Base-by-base conservation (phyloP, 1,140 invertebrate genomes). In the Caerostris darwini region DNA sequence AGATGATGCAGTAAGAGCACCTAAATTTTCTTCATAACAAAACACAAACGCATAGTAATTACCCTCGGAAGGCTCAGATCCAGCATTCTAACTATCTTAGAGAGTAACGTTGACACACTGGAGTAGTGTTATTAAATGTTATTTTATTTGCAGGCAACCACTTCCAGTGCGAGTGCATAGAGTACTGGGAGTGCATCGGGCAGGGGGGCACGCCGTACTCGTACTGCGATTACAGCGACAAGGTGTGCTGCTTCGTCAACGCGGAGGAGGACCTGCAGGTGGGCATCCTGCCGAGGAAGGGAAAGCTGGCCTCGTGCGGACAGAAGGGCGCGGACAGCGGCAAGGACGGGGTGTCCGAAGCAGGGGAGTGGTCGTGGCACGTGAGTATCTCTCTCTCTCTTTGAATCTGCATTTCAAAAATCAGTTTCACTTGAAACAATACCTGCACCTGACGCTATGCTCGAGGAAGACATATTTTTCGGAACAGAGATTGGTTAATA, bases 341-440 rank as follows among this genome's bases (percentile, higher is more conserved):
- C 1, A 95, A 95, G 71, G 95, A 96, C 7, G 96, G 96, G 3
- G 81, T 95, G 34, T 96, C 96, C 3, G 96, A 96, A 94, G 95
- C 96, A 54, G 95, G 95, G 5, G 96, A 96, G 95, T 96, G 96
- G 96, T 96, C 96, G 2, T 96, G 96, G 96, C 96, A 96, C 95
- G 96, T 96, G 95, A 96, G 96, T 96, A 14, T 1, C 10, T 59
- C 7, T 59, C 10, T 3, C 58, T 59, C 10, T 59, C 6, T 59
- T 59, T 59, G 0, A 10, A 59, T 6, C 3, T 7, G 7, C 10
- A 59, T 59, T 59, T 59, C 3, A 59, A 7, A 59, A 59, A 6
- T 34, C 34, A 0, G 34, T 2, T 34, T 34, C 34, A 34, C 34
- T 34, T 34, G 2, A 34, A 34, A 34, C 34, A 34, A 34, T 34